phyloP scores from a whole-genome alignment of 1,140 invertebrate genomes.

The Ectropis grisescens region DNA sequence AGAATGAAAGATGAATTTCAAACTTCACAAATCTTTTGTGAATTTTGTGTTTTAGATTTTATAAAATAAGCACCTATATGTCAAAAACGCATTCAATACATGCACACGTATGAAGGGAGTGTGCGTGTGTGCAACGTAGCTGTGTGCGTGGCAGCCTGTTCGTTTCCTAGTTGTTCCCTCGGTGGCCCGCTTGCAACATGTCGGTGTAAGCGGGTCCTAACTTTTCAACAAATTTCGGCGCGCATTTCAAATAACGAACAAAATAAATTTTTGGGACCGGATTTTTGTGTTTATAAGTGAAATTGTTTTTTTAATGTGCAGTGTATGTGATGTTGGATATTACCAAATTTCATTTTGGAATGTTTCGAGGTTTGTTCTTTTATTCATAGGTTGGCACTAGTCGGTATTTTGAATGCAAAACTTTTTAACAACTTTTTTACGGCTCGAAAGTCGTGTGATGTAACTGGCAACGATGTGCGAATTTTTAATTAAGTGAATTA shows the following conservation, averaged over 20 bases:
- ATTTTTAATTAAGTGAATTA: no score
- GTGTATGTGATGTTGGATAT: slow-evolving; percentile 3
- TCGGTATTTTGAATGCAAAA: slow-evolving; percentile 10
- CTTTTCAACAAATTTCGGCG: slow-evolving; percentile 36
- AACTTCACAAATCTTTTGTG: no score
- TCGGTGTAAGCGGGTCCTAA: slow-evolving; percentile 60
- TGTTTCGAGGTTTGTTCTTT: slow-evolving; percentile 16
- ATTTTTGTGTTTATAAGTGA: slow-evolving; percentile 28
- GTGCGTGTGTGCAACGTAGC: slow-evolving; percentile 29
- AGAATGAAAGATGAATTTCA: no score
- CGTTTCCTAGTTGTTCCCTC: slow-evolving; percentile 61
- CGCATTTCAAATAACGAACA: slow-evolving; percentile 22
- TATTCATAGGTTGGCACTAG: slow-evolving; percentile 11
- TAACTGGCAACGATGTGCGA: slow-evolving; percentile 12
- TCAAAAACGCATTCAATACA: slow-evolving; percentile 42
- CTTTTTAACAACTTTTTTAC: slow-evolving; percentile 13
- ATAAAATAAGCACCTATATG: slow-evolving; percentile 19
- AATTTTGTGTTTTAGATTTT: no score
- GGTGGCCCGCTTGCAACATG: slow-evolving; percentile 62
- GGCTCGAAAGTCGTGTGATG: slow-evolving; percentile 6
- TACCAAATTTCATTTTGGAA: slow-evolving; percentile 13
- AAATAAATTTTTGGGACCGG: slow-evolving; percentile 24
- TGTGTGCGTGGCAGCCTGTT: slow-evolving; percentile 9
- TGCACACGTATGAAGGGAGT: slow-evolving; percentile 18
- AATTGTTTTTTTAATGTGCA: no score